Evolutionary conservation across 2,888 invertebrate species (phyloP).

Genomic region (Pasiphila rectangulata): DNA sequence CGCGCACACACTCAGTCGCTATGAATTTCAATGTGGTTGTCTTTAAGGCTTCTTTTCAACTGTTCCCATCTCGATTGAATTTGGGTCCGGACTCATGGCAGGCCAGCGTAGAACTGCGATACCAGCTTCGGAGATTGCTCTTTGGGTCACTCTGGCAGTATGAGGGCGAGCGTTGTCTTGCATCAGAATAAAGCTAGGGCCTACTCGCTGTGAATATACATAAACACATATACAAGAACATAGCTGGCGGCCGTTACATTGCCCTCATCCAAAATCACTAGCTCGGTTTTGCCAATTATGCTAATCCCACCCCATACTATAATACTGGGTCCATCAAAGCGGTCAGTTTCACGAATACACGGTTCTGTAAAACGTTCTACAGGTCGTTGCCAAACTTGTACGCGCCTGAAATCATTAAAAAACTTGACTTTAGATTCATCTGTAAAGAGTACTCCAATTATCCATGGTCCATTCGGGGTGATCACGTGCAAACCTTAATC

Average conservation of each 20-base stretch:
- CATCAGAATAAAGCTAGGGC: too few relatives aligned
- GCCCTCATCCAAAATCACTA: neutral
- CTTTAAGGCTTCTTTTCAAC: too few relatives aligned
- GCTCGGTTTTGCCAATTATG: constrained; percentile 8
- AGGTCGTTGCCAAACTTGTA: neutral
- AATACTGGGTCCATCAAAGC: constrained; percentile 5
- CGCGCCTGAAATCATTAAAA: neutral
- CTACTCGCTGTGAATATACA: too few relatives aligned
- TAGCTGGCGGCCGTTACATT: neutral
- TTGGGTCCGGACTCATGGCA: too few relatives aligned
- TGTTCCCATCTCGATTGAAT: too few relatives aligned
- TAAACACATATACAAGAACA: too few relatives aligned
- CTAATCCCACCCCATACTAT: constrained; percentile 12
- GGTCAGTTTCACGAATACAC: constrained; percentile 6
- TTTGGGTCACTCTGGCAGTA: too few relatives aligned
- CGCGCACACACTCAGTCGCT: too few relatives aligned
- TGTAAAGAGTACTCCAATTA: neutral
- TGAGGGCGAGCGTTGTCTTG: too few relatives aligned
- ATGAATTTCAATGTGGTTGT: too few relatives aligned
- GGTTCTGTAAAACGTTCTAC: neutral
- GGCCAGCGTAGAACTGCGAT: too few relatives aligned
- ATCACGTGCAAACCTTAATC: neutral
- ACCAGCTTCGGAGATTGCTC: too few relatives aligned
- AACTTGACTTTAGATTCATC: neutral
- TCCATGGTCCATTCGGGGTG: neutral